phyloP scores from a whole-genome alignment of 1,140 invertebrate species.

The Branchinecta lindahli region DNA sequence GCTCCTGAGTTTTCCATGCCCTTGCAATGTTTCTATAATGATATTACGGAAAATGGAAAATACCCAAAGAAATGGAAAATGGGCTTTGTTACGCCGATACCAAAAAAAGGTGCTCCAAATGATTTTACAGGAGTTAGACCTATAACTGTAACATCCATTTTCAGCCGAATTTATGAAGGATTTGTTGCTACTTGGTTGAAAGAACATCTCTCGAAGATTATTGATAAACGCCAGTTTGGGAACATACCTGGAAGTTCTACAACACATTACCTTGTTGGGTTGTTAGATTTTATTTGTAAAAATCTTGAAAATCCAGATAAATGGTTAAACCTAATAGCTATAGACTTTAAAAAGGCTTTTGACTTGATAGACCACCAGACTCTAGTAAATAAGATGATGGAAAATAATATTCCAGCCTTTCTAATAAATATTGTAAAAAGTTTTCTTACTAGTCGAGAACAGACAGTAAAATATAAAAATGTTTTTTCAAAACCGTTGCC shows the following conservation, averaged over 20 bases:
- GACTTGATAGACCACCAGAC: not conserved
- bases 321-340: not conserved
- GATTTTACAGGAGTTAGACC: not conserved
- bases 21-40: not conserved
- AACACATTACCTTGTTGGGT: not conserved
- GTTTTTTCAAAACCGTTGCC: not conserved
- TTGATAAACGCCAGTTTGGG: not conserved
- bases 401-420: not conserved
- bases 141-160: not conserved
- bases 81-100: not conserved
- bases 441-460: not conserved
- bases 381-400: not conserved
- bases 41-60: not conserved
- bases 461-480: slow-evolving; percentile 1
- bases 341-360: not conserved
- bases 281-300: not conserved
- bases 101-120: not conserved
- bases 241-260: not conserved
- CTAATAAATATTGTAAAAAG: not conserved
- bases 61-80: not conserved
- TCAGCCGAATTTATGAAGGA: not conserved
- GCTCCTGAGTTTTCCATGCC: not conserved
- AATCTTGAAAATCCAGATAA: not conserved
- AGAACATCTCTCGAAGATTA: not conserved
- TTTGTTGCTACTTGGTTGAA: not conserved